Percentiles rank a stretch among this genome's conserved stretches.
phyloP scores from a whole-genome alignment of 2,797 vertebrate genomes.

The Emydoidea blandingii region DNA sequence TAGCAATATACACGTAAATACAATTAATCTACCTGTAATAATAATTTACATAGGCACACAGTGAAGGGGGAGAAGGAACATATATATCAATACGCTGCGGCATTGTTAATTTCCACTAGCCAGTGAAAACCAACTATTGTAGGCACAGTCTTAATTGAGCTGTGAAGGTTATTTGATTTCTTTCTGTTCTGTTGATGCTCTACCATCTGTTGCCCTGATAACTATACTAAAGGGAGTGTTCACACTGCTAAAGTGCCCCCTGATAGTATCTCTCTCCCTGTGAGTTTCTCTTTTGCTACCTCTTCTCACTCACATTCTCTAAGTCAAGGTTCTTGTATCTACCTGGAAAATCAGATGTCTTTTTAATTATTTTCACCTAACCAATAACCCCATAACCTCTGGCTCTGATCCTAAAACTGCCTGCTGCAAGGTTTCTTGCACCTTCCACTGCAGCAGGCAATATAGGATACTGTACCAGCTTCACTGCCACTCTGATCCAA shows the following conservation, averaged over 20 bases:
- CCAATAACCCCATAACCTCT: background rate
- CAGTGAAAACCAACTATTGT: slow-evolving; percentile 44
- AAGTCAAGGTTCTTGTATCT: background rate
- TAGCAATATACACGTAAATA: background rate
- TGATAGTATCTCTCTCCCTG: background rate
- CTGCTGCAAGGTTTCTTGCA: background rate
- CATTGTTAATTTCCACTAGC: slow-evolving; percentile 21
- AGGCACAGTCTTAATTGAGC: slow-evolving; percentile 26
- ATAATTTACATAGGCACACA: background rate
- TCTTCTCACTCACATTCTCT: background rate
- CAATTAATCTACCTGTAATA: slow-evolving; percentile 63
- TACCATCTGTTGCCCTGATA: slow-evolving; percentile 64
- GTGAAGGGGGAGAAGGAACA: slow-evolving; percentile 2
- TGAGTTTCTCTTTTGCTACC: background rate
- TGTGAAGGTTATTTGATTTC: slow-evolving; percentile 64
- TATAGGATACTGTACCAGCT: background rate
- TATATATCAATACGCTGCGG: background rate
- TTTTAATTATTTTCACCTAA: slow-evolving; percentile 44
- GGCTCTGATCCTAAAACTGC: background rate
- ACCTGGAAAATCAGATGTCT: background rate
- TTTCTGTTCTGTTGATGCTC: slow-evolving; percentile 50
- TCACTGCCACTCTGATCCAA: slow-evolving; percentile 36
- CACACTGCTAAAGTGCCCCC: slow-evolving; percentile 15
- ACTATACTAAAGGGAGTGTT: slow-evolving; percentile 42
- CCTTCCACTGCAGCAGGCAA: background rate